These are phyloP conservation scores for Lophius americanus DNA, from an alignment of 2,797 vertebrate species.

Conservation along the genomic window DNA sequence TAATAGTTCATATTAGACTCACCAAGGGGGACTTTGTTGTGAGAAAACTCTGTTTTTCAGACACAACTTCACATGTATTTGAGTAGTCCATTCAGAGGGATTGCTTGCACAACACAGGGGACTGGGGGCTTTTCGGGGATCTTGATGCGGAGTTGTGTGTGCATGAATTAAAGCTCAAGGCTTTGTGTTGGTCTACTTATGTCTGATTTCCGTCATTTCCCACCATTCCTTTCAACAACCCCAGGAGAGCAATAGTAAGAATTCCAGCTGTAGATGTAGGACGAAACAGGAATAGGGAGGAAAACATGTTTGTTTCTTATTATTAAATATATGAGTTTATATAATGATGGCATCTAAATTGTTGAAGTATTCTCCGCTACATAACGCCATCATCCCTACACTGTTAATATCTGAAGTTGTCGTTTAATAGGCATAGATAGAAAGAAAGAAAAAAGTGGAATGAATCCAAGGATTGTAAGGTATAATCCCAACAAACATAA, in stretches of 20 bases:
- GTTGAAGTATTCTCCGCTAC: too few species aligned
- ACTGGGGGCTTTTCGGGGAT: too few species aligned
- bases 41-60: too few species aligned
- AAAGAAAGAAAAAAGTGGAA: background rate
- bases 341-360: background rate
- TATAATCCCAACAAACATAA: background rate
- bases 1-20: too few species aligned
- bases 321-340: background rate
- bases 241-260: constrained; percentile 41
- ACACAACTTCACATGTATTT: too few species aligned
- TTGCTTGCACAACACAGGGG: too few species aligned
- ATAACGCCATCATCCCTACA: too few species aligned
- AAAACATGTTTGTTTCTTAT: constrained; percentile 26
- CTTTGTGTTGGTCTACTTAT: background rate
- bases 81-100: too few species aligned
- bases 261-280: constrained; percentile 44
- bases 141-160: too few species aligned
- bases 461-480: background rate
- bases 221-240: constrained; percentile 50
- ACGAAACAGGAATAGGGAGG: constrained; percentile 53
- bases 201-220: constrained; percentile 31
- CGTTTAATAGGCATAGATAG: background rate
- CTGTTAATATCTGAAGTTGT: too few species aligned
- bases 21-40: too few species aligned
- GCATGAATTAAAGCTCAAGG: background rate